phyloP scores from a whole-genome alignment of 2,797 vertebrate species.

The Limnodromus scolopaceus region DNA sequence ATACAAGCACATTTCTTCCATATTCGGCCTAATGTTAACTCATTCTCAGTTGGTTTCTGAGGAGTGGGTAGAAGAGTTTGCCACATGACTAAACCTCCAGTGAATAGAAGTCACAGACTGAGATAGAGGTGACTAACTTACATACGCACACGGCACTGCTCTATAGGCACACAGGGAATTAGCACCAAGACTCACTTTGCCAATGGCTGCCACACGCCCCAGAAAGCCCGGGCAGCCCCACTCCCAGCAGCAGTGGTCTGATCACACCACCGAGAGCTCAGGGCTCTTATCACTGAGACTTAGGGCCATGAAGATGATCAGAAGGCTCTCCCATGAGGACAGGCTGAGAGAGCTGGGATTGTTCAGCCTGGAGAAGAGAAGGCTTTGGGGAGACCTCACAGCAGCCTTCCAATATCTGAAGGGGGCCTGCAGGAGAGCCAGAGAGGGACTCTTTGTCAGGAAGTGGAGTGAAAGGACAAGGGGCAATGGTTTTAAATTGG shows the following conservation, averaged over 20 bases:
- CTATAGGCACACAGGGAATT: background rate
- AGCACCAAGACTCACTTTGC: background rate
- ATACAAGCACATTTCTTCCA: slow-evolving; percentile 26
- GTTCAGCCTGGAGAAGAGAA: too few relatives aligned
- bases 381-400: too few relatives aligned
- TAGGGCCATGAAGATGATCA: too few relatives aligned
- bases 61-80: slow-evolving; percentile 24
- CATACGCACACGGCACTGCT: background rate
- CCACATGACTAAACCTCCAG: slow-evolving; percentile 29
- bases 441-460: too few relatives aligned
- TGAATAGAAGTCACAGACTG: background rate
- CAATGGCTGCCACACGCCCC: background rate
- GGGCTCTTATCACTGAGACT: background rate
- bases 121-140: background rate
- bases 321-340: too few relatives aligned
- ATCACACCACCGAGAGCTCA: background rate
- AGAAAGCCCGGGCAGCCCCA: background rate
- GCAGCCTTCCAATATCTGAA: too few relatives aligned
- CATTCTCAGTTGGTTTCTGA: slow-evolving; percentile 17
- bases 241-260: background rate
- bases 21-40: slow-evolving; percentile 10
- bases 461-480: too few relatives aligned
- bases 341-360: too few relatives aligned
- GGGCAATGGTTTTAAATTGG: too few relatives aligned
- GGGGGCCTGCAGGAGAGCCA: too few relatives aligned